phyloP scores from a whole-genome alignment of 2,797 vertebrate species.

The Brachyrhaphis roseni region DNA sequence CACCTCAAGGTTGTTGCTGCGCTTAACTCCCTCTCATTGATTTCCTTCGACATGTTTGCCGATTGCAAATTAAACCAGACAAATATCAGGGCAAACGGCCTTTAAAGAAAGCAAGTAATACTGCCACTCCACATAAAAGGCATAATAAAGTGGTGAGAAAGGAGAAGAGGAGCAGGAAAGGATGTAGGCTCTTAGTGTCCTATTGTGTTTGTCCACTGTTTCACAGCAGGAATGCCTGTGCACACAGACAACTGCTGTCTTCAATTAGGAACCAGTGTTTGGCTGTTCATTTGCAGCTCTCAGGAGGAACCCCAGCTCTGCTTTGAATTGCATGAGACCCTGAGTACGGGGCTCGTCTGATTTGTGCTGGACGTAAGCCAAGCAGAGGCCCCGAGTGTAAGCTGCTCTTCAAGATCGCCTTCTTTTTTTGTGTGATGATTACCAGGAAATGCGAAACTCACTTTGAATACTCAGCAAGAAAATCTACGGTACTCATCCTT shows the following conservation, averaged over 20 bases:
- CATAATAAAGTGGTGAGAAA: conserved; percentile 27
- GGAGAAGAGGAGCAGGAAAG: conserved; percentile 31
- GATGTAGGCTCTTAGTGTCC: conserved; percentile 53
- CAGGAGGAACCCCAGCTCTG: conserved; percentile 58
- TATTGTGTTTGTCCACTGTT: conserved; percentile 60
- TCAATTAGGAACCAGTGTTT: conserved; percentile 74
- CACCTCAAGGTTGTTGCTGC: conserved; percentile 8
- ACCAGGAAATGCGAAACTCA: conserved; percentile 48
- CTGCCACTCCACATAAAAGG: conserved; percentile 7
- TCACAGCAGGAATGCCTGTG: conserved; percentile 56
- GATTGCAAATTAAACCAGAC: neutral
- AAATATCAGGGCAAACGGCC: conserved; percentile 13
- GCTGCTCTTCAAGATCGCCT: conserved; percentile 19
- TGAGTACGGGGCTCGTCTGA: conserved; percentile 51
- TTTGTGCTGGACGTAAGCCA: conserved; percentile 59
- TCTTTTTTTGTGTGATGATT: conserved; percentile 41
- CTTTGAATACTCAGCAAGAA: conserved; percentile 30
- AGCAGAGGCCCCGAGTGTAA: conserved; percentile 21
- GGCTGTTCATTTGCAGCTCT: conserved; percentile 63
- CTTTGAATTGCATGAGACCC: conserved; percentile 51
- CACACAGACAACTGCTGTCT: conserved; percentile 63
- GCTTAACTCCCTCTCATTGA: neutral
- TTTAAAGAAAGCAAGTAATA: conserved; percentile 7
- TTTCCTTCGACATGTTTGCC: conserved; percentile 8
- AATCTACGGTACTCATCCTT: neutral